phyloP scores from a whole-genome alignment of 2,888 invertebrate species.

The Cephus pulcher region DNA sequence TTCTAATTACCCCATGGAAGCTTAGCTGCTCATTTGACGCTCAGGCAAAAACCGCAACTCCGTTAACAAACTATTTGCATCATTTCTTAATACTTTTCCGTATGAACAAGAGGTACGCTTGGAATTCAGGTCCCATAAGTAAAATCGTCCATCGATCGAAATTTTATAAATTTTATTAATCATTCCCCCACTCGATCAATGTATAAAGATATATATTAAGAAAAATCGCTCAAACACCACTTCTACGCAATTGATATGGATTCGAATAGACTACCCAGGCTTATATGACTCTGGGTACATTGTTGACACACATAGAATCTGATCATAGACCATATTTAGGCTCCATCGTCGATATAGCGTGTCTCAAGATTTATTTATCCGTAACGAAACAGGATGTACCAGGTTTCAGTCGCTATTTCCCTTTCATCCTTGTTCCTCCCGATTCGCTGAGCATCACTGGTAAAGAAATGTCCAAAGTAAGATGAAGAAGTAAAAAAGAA shows the following conservation, averaged over 20 bases:
- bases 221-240: background rate
- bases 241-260: background rate
- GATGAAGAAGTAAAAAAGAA: background rate
- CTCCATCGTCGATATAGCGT: background rate
- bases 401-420: background rate
- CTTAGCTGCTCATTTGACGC: constrained; percentile 49
- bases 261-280: background rate
- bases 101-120: background rate
- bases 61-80: background rate
- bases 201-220: background rate
- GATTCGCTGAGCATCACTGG: background rate
- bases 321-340: background rate
- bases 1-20: constrained; percentile 63
- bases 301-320: background rate
- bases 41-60: constrained; percentile 25
- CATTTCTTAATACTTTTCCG: background rate
- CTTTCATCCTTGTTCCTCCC: background rate
- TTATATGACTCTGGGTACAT: background rate
- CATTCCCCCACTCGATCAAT: background rate
- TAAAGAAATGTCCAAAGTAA: background rate
- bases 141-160: background rate
- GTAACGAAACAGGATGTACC: background rate
- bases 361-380: background rate
- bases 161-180: background rate
- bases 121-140: background rate